These are phyloP conservation scores for Thryonomys swinderianus DNA, from an alignment of 2,113 vertebrate genomes.

Conservation along the genomic window DNA sequence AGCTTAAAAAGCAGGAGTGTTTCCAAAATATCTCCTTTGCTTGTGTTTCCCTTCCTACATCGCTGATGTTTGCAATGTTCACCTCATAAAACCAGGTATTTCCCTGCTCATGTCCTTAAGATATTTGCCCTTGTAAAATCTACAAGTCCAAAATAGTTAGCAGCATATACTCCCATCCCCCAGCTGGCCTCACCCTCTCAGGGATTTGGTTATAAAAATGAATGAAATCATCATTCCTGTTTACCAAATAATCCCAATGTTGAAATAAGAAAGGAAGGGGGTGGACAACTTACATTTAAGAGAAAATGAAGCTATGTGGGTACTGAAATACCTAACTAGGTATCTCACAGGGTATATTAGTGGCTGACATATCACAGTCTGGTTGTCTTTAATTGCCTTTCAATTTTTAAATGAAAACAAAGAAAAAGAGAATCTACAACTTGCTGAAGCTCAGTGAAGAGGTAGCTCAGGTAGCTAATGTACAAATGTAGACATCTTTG, in stretches of 20 bases:
- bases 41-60: slow-evolving; percentile 46
- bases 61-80: slow-evolving; percentile 63
- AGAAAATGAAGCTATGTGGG: background rate
- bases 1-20: background rate
- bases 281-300: slow-evolving; percentile 48
- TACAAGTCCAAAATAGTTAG: slow-evolving; percentile 79
- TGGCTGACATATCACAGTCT: background rate
- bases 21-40: slow-evolving; percentile 43
- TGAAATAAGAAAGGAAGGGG: slow-evolving; percentile 40
- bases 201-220: slow-evolving; percentile 79
- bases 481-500: background rate
- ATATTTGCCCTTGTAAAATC: slow-evolving; percentile 79
- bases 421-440: background rate
- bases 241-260: slow-evolving; percentile 74
- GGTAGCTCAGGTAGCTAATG: slow-evolving; percentile 19
- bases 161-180: slow-evolving; percentile 11
- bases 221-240: slow-evolving; percentile 81
- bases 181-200: slow-evolving; percentile 69
- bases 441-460: slow-evolving; percentile 7
- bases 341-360: background rate
- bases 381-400: background rate
- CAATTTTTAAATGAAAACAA: slow-evolving; percentile 24
- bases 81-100: slow-evolving; percentile 59
- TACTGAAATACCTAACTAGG: slow-evolving; percentile 1
- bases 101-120: slow-evolving; percentile 58